phyloP scores from a whole-genome alignment of 2,888 invertebrate species.

The Tachina grossa region DNA sequence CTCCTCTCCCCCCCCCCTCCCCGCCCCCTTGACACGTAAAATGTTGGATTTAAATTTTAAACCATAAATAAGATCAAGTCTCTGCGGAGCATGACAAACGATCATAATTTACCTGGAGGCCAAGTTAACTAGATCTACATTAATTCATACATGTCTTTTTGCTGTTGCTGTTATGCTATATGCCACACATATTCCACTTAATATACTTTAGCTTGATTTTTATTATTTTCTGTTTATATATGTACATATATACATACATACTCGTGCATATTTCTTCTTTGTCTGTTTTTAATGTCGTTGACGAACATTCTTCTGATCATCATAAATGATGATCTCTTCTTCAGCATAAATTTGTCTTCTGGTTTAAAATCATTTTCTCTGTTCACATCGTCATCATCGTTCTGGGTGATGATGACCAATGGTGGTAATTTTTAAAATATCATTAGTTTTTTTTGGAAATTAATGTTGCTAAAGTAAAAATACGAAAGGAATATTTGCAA shows the following conservation, averaged over 20 bases:
- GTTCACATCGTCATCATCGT: slow-evolving; percentile 7
- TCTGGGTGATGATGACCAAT: slow-evolving; percentile 25
- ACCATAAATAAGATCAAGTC: slow-evolving; percentile 55
- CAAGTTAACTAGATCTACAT: slow-evolving; percentile 20
- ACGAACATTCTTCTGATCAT: slow-evolving; percentile 46
- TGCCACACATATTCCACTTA: slow-evolving; percentile 48
- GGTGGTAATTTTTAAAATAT: slow-evolving; percentile 36
- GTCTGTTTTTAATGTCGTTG: slow-evolving; percentile 40
- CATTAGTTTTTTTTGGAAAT: slow-evolving; percentile 19
- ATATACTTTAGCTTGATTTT: slow-evolving; percentile 52
- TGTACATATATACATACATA: background rate
- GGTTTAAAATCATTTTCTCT: slow-evolving; percentile 7
- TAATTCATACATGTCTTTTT: background rate
- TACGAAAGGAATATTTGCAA: background rate
- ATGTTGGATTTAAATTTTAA: slow-evolving; percentile 40
- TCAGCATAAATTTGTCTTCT: slow-evolving; percentile 24
- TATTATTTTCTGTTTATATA: background rate
- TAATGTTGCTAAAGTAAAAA: background rate
- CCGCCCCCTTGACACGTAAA: slow-evolving; percentile 42
- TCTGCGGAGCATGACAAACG: slow-evolving; percentile 71
- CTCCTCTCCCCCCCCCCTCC: background rate
- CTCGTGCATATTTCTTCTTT: background rate
- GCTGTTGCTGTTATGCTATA: slow-evolving; percentile 35
- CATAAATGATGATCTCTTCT: slow-evolving; percentile 37
- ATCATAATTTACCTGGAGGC: slow-evolving; percentile 71